Evolutionary conservation across 2,888 invertebrate genomes (phyloP), one percentile per base, ranked within the genome.

Genomic region (Erynnis tages): DNA sequence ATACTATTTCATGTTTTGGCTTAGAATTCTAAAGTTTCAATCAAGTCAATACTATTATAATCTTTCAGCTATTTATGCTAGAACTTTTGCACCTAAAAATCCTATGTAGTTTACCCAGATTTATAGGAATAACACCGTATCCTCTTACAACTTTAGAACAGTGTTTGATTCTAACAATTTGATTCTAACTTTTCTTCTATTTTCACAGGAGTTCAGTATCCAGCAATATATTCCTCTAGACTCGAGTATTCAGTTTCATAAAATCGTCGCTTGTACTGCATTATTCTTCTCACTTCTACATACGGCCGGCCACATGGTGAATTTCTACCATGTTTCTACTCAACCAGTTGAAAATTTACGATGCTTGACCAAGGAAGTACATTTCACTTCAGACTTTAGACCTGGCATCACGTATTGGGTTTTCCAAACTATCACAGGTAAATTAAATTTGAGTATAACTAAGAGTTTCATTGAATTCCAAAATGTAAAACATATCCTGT

Each of bases 271-370:
- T 0, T 96, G 97, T 65, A 98, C 98, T 0, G 98, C 97, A 0
- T 86, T 97, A 0, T 97, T 98, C 84, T 98, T 98, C 83, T 96
- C 97, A 0, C 87, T 98, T 0, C 90, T 98, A 0, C 98, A 98
- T 73, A 96, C 97, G 0, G 94, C 97, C 1, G 98, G 98, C 0
- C 98, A 98, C 70, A 95, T 98, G 75, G 96, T 98, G 23, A 98
- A 98, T 83, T 98, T 98, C 82, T 98, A 98, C 78, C 98, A 98
- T 72, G 96, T 98, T 0, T 97, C 97, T 2, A 98, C 98, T 0
- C 98, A 98, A 72, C 97, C 98, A 0, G 91, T 97, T 1, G 97
- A 97, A 69, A 97, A 98, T 79, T 85, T 98, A 1, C 92, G 95
- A 23, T 98, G 98, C 72, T 91, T 98, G 4, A 98, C 98, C 1